These are phyloP conservation scores for Agrochola lota DNA, from an alignment of 2,888 invertebrate species.

Conservation along the genomic window DNA sequence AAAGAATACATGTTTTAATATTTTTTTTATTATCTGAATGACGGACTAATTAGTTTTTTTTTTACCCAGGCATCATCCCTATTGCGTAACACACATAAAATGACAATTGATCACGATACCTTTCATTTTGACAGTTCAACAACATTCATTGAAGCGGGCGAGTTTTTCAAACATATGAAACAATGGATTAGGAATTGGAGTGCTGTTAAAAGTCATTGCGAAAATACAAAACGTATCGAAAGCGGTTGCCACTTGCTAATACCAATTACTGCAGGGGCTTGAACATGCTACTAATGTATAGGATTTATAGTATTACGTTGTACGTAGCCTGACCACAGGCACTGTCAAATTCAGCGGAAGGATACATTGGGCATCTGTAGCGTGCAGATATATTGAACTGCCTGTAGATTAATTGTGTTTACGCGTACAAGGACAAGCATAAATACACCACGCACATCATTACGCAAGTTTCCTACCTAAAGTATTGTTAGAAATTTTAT, in stretches of 20 bases:
- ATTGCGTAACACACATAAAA: too few relatives aligned
- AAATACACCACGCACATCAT: too few relatives aligned
- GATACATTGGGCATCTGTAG: constrained; percentile 49
- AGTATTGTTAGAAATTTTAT: background rate
- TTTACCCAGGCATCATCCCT: too few relatives aligned
- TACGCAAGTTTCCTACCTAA: background rate
- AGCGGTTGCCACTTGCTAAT: background rate
- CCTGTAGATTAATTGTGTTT: constrained; percentile 19
- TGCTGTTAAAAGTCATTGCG: background rate
- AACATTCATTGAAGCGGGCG: too few relatives aligned
- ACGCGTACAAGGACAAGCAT: background rate
- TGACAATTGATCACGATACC: too few relatives aligned
- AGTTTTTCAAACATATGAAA: too few relatives aligned
- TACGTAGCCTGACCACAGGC: constrained; percentile 21
- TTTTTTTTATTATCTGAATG: too few relatives aligned
- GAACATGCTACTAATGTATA: background rate
- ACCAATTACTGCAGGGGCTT: background rate
- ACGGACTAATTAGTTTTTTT: too few relatives aligned
- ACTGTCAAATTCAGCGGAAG: constrained; percentile 48
- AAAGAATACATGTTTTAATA: too few relatives aligned
- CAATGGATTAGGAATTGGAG: too few relatives aligned
- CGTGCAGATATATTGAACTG: constrained; percentile 29
- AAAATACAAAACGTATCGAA: background rate
- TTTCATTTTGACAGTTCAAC: too few relatives aligned
- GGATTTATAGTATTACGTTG: constrained; percentile 16